Percentiles rank a stretch among this genome's conserved stretches.
phyloP scores from a whole-genome alignment of 2,797 vertebrate genomes.

The Astyanax mexicanus region DNA sequence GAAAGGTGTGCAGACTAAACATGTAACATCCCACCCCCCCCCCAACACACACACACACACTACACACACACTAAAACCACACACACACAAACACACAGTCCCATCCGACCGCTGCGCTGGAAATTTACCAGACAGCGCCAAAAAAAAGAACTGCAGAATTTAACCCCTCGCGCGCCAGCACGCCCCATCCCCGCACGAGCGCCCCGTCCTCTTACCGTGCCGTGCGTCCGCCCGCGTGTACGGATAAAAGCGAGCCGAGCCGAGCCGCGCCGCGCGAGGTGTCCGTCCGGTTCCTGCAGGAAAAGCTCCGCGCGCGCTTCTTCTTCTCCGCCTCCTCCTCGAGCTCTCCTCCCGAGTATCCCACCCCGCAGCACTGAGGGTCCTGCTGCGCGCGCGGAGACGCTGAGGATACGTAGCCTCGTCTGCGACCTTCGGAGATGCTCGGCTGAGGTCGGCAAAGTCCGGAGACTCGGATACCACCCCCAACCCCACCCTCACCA shows the following conservation, averaged over 20 bases:
- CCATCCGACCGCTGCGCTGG: conserved; percentile 11
- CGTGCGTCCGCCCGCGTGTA: too few species aligned
- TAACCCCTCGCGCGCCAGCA: too few species aligned
- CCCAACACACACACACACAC: too few species aligned
- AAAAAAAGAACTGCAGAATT: conserved; percentile 82
- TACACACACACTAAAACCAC: too few species aligned
- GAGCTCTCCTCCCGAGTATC: conserved; percentile 69
- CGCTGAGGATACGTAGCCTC: conserved; percentile 72
- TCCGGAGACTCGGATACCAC: conserved; percentile 55
- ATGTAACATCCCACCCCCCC: too few species aligned
- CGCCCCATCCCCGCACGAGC: too few species aligned
- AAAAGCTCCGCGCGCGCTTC: too few species aligned
- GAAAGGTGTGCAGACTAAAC: too few species aligned
- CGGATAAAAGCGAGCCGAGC: too few species aligned
- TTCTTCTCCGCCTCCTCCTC: conserved; percentile 25
- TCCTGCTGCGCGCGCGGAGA: conserved; percentile 75
- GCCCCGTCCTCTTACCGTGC: conserved; percentile 41
- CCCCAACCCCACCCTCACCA: too few species aligned
- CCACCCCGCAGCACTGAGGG: conserved; percentile 72
- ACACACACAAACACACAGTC: neutral
- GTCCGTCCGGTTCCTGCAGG: neutral
- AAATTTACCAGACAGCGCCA: conserved; percentile 60
- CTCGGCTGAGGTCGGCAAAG: conserved; percentile 74
- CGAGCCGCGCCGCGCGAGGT: neutral
- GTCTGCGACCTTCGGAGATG: conserved; percentile 68